phyloP scores from a whole-genome alignment of 1,140 invertebrate species.

The Microplitis mediator region DNA sequence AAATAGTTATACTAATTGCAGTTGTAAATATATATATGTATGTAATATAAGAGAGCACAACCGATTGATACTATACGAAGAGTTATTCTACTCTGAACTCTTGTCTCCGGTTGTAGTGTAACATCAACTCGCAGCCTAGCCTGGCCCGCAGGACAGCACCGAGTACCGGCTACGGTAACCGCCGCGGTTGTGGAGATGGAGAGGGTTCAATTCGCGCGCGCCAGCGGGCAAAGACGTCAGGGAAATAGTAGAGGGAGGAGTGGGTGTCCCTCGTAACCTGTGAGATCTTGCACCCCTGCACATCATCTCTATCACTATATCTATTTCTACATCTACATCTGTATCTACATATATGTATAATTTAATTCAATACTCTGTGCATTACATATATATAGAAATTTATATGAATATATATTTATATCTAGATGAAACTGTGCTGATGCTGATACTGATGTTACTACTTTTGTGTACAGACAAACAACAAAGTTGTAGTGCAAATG shows the following conservation, averaged over 20 bases:
- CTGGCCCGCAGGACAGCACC: slow-evolving; percentile 40
- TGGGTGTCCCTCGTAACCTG: slow-evolving; percentile 19
- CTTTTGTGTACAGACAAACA: too few species aligned
- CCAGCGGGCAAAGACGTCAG: slow-evolving; percentile 12
- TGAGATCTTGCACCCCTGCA: slow-evolving; percentile 23
- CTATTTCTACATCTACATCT: neutral
- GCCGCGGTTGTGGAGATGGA: slow-evolving; percentile 1
- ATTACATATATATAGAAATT: too few species aligned
- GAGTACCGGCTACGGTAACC: neutral
- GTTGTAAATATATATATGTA: neutral
- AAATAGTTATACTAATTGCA: too few species aligned
- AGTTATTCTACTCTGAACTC: slow-evolving; percentile 27
- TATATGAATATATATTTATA: too few species aligned
- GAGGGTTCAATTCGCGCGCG: slow-evolving; percentile 26
- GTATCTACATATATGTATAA: neutral
- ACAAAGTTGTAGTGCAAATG: too few species aligned
- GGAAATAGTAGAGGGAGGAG: slow-evolving; percentile 24
- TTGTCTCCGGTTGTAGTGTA: slow-evolving; percentile 35
- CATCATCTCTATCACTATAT: neutral
- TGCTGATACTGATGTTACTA: too few species aligned
- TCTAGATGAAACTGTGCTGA: too few species aligned
- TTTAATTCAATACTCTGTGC: too few species aligned
- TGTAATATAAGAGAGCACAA: neutral
- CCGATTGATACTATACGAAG: slow-evolving; percentile 22
- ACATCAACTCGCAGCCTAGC: slow-evolving; percentile 42